Conservation (phyloP, 1,140 invertebrate genomes). For the Calosoma granatense region DNA sequence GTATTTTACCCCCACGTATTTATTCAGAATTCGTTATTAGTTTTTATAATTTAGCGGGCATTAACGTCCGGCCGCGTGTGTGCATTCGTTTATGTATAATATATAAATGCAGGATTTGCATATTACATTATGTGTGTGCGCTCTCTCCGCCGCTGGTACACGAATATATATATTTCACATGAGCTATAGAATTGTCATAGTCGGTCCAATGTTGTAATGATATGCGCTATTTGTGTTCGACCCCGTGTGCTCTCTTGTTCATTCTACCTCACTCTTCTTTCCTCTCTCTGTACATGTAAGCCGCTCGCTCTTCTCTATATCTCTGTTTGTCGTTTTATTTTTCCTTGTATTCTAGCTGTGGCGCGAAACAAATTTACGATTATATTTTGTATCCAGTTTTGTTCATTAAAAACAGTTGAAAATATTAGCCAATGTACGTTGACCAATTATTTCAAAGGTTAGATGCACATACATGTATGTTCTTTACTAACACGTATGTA, state of each 20-base stretch:
- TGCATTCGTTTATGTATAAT: constrained; percentile 6
- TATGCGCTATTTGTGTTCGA: neutral
- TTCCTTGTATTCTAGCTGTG: neutral
- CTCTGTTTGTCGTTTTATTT: neutral
- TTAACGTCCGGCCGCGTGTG: neutral
- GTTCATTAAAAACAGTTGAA: constrained; percentile 3
- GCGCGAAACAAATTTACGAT: constrained; percentile 1
- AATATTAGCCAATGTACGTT: neutral
- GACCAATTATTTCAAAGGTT: neutral
- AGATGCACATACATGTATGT: too few species aligned
- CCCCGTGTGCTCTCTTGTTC: neutral
- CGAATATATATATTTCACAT: neutral
- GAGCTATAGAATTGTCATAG: constrained; percentile 7
- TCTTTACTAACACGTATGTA: too few species aligned
- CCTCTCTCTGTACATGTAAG: neutral
- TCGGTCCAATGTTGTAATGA: neutral
- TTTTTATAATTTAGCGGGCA: constrained; percentile 8
- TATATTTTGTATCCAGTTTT: neutral
- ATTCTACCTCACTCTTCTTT: neutral
- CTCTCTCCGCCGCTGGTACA: neutral
- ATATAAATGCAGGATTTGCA: constrained; percentile 6
- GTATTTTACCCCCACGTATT: neutral
- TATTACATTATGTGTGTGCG: constrained; percentile 8
- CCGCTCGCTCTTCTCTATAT: neutral
- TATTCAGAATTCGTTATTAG: constrained; percentile 9